Evolutionary conservation across 2,113 vertebrate genomes (phyloP).

Genomic region (Nematolebias whitei): DNA sequence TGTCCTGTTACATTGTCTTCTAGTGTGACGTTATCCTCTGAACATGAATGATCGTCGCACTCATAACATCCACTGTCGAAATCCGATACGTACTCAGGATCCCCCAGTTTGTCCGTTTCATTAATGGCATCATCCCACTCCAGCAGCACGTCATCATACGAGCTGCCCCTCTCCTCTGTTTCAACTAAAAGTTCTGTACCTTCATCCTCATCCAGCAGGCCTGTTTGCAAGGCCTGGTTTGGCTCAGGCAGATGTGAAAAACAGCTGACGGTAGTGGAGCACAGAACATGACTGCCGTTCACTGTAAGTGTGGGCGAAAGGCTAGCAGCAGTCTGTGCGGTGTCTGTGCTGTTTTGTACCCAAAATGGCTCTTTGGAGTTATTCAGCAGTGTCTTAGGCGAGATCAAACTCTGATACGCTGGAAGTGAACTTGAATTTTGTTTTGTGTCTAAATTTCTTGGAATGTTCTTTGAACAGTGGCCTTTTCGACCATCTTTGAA

Average conservation of each 20-base stretch:
- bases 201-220: slow-evolving; percentile 75
- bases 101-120: not conserved
- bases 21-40: not conserved
- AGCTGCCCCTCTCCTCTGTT: slow-evolving; percentile 69
- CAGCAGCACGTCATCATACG: slow-evolving; percentile 73
- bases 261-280: slow-evolving; percentile 83
- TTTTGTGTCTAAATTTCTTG: not conserved
- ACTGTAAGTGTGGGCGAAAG: slow-evolving; percentile 15
- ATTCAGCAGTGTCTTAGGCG: slow-evolving; percentile 64
- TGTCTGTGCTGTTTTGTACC: slow-evolving; percentile 1
- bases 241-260: slow-evolving; percentile 65
- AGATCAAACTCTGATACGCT: slow-evolving; percentile 54
- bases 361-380: slow-evolving; percentile 11
- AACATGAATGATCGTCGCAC: not conserved
- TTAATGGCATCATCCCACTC: slow-evolving; percentile 17
- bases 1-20: not conserved
- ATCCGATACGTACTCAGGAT: slow-evolving; percentile 17
- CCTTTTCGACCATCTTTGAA: slow-evolving; percentile 17
- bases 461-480: not conserved
- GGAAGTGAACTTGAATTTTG: not conserved
- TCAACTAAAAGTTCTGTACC: slow-evolving; percentile 71
- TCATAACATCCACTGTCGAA: slow-evolving; percentile 17
- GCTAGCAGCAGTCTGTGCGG: not conserved
- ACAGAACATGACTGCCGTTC: slow-evolving; percentile 72
- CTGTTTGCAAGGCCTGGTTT: slow-evolving; percentile 62